phyloP scores from a whole-genome alignment of 64 coral and sea anemone genomes.

The Montipora foliosa region DNA sequence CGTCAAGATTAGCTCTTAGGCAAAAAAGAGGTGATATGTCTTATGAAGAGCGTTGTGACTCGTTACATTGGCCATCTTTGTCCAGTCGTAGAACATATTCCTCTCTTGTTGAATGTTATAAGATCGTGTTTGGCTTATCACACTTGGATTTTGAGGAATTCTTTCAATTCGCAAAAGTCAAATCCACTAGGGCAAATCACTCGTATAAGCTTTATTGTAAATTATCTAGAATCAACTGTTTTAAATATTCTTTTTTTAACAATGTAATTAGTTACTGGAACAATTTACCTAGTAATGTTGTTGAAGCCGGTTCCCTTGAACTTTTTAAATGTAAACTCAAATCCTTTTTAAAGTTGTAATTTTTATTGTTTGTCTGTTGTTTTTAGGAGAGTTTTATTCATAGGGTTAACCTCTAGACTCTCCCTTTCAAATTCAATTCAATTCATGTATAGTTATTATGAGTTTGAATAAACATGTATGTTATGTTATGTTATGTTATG shows the following conservation, averaged over 20 bases:
- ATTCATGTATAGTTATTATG: too few relatives aligned
- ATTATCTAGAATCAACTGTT: slow-evolving; percentile 32
- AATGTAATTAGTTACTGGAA: not conserved
- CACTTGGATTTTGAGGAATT: not conserved
- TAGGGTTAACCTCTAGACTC: too few relatives aligned
- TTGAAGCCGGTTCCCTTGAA: not conserved
- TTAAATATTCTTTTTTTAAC: slow-evolving; percentile 37
- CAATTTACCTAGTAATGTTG: not conserved
- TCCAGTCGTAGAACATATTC: slow-evolving; percentile 42
- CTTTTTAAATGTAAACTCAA: not conserved
- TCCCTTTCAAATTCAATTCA: too few relatives aligned
- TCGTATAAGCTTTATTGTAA: slow-evolving; percentile 50
- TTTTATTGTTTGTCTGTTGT: not conserved
- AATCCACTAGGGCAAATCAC: slow-evolving; percentile 44
- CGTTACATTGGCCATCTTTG: slow-evolving; percentile 40
- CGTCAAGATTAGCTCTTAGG: slow-evolving; percentile 9
- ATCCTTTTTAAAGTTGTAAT: not conserved
- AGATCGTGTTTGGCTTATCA: not conserved
- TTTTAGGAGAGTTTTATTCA: not conserved
- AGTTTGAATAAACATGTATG: too few relatives aligned
- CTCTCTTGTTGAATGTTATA: slow-evolving; percentile 40
- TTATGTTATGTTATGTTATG: too few relatives aligned
- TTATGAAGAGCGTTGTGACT: slow-evolving; percentile 51
- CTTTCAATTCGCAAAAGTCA: slow-evolving; percentile 11
- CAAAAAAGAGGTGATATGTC: slow-evolving; percentile 54